Base-by-base conservation (phyloP, 2,113 vertebrate species). In the Cryptomyrus ogoouensis region DNA sequence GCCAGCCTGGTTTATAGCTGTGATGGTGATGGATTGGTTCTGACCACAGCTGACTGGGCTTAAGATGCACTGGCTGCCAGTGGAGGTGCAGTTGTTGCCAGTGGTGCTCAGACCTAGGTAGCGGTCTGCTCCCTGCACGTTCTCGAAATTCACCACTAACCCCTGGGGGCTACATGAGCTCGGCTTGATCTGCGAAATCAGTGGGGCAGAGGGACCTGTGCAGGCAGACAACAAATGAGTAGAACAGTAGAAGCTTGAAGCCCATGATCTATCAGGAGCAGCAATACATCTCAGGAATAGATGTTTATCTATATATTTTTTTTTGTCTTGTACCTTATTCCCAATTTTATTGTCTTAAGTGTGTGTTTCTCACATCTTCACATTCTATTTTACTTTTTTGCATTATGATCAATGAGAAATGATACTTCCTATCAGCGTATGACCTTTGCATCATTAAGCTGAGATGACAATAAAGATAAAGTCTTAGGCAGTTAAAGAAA, bases 1-100 rank as follows among this genome's bases (percentile, higher is more conserved):
- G 35, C 98, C 98, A 0, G 96, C 97, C 0, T 96, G 93, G 12
- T 98, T 98, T 0, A 92, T 90, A 15, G 97, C 97, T 0, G 90
- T 94, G 56, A 98, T 95, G 39, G 94, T 95, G 90, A 98, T 88
- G 0, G 88, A 89, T 91, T 98, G 96, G 0, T 95, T 93, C 27
- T 96, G 93, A 27, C 97, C 93, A 13, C 98, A 99, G n/a, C 83
- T 93, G 47, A 97, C 94, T 0, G 95, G 93, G 0, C 91, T 90
- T 89, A 98, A 90, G 7, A 3, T 74, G 86, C 98, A 99, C 90
- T 94, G 94, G 87, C 90, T 93, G 70, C 91, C 94, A 1, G 92
- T 83, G 1, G 97, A 94, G 58, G 93, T 96, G 89, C 97, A 98
- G 49, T 93, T 95, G 35, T 93, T 91, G 83, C 91, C 90, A 17